phyloP scores from a whole-genome alignment of 2,113 vertebrate genomes.

The Scomber colias region DNA sequence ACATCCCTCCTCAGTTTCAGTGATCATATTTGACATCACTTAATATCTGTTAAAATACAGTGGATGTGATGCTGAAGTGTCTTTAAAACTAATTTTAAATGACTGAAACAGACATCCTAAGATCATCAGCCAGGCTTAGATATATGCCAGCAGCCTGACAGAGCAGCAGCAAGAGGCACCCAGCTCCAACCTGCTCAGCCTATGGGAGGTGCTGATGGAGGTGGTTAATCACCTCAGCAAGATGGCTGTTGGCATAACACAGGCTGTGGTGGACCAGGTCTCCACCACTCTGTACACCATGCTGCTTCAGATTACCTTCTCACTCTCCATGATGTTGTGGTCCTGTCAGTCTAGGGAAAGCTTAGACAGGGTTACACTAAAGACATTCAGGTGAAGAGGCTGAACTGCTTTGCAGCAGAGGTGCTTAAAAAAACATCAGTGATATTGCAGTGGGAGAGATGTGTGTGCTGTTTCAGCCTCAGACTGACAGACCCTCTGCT shows the following conservation, averaged over 20 bases:
- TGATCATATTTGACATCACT: too few species aligned
- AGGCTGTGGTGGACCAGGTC: conserved; percentile 5
- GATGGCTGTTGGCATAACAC: conserved; percentile 11
- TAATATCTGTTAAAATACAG: too few species aligned
- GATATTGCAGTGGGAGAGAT: not conserved
- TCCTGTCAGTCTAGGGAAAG: not conserved
- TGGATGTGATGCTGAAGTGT: too few species aligned
- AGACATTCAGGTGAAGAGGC: not conserved
- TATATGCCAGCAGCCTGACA: too few species aligned
- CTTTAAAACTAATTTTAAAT: too few species aligned
- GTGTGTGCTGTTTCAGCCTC: not conserved
- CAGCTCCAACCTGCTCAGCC: too few species aligned
- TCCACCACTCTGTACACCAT: not conserved
- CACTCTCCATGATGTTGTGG: not conserved
- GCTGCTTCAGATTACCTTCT: not conserved
- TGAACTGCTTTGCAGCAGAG: not conserved
- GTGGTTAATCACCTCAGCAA: not conserved
- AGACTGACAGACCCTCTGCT: not conserved
- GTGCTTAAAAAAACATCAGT: not conserved
- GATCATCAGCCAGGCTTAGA: too few species aligned
- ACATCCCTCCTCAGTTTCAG: too few species aligned
- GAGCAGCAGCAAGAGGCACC: too few species aligned
- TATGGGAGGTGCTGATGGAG: too few species aligned
- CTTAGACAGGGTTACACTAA: not conserved
- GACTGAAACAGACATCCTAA: too few species aligned